Conservation (phyloP, 2,113 vertebrate species). For the Platichthys flesus region DNA sequence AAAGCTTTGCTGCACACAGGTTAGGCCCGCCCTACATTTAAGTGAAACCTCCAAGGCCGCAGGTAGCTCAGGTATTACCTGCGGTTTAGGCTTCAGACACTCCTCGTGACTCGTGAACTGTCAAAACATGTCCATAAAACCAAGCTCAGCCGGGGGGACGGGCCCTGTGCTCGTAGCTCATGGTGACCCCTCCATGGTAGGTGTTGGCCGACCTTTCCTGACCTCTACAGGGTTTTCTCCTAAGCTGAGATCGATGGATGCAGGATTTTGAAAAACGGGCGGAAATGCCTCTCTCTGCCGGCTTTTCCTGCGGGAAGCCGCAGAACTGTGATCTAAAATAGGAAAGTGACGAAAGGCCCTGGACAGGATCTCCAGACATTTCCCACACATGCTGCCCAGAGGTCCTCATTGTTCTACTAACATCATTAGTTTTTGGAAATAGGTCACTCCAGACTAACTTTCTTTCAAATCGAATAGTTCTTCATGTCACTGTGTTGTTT, state of each 20-base stretch:
- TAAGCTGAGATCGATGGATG: constrained; percentile 24
- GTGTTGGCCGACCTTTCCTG: constrained; percentile 58
- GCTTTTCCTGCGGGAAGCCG: constrained; percentile 79
- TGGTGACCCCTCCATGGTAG: constrained; percentile 24
- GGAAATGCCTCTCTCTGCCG: constrained; percentile 78
- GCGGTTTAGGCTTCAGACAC: constrained; percentile 63
- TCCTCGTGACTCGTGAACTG: constrained; percentile 65
- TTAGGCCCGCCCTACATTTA: constrained; percentile 31
- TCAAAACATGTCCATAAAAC: constrained; percentile 70
- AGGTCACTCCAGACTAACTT: background rate
- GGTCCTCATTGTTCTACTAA: constrained; percentile 65
- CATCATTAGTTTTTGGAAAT: constrained; percentile 34
- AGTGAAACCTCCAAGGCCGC: constrained; percentile 29
- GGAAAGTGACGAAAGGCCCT: constrained; percentile 79
- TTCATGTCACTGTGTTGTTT: background rate
- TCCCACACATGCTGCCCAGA: constrained; percentile 64
- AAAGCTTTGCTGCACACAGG: background rate
- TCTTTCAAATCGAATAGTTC: background rate
- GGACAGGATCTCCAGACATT: constrained; percentile 80
- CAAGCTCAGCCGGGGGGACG: constrained; percentile 15
- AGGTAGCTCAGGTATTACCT: constrained; percentile 64
- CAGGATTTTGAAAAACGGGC: constrained; percentile 61
- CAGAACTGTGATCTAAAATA: constrained; percentile 79
- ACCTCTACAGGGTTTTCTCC: constrained; percentile 53
- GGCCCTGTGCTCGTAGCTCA: constrained; percentile 5